A percentile compares a stretch with the other conserved stretches of the same genome.
Conservation (phyloP, 2,888 invertebrate genomes). For the Yponomeuta evonymella region DNA sequence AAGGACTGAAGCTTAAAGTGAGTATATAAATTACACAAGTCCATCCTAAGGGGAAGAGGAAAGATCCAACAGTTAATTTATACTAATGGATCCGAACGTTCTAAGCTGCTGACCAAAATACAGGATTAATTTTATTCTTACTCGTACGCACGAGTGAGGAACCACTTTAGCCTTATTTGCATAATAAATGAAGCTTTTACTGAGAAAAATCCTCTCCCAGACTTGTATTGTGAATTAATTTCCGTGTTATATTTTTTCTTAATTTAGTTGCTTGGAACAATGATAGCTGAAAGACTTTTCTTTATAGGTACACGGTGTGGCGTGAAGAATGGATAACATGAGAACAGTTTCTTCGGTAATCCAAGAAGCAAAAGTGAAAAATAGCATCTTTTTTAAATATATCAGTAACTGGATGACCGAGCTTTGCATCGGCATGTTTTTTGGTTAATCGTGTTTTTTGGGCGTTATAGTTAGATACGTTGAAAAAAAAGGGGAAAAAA, state of each 20-base stretch:
- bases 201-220: background rate
- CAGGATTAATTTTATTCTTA: slow-evolving; percentile 11
- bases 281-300: too few species aligned
- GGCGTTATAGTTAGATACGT: too few species aligned
- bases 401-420: too few species aligned
- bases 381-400: too few species aligned
- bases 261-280: too few species aligned
- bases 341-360: too few species aligned
- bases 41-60: background rate
- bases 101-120: slow-evolving; percentile 6
- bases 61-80: background rate
- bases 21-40: background rate
- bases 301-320: too few species aligned
- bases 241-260: background rate
- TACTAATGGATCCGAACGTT: slow-evolving; percentile 6
- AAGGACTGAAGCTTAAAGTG: background rate
- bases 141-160: background rate
- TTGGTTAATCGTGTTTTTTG: too few species aligned
- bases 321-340: too few species aligned
- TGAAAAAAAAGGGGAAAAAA: too few species aligned
- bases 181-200: slow-evolving; percentile 9
- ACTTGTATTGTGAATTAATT: background rate
- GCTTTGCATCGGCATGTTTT: too few species aligned
- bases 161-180: slow-evolving; percentile 1
- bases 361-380: too few species aligned